These are phyloP conservation scores for Mythimna impura DNA, from an alignment of 2,888 invertebrate genomes.

Conservation along the genomic window DNA sequence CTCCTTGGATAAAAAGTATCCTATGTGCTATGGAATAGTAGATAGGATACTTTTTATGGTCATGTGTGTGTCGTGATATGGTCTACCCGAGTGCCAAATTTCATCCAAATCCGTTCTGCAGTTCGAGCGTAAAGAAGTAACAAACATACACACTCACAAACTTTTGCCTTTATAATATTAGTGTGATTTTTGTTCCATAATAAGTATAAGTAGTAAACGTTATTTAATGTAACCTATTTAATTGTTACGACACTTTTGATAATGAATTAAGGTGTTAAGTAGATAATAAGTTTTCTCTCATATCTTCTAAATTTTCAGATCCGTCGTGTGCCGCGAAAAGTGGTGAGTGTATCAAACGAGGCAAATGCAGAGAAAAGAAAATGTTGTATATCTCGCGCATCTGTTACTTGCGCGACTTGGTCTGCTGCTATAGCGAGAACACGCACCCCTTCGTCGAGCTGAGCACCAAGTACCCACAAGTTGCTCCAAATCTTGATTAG, in stretches of 20 bases:
- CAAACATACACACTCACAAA: too few relatives aligned
- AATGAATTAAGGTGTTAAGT: neutral
- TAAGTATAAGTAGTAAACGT: too few relatives aligned
- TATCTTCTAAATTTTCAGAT: conserved; percentile 64
- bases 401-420: conserved; percentile 76
- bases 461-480: conserved; percentile 12
- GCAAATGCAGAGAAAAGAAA: conserved; percentile 69
- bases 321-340: conserved; percentile 73
- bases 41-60: too few relatives aligned
- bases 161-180: too few relatives aligned
- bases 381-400: conserved; percentile 76
- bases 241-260: neutral
- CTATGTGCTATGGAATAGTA: too few relatives aligned
- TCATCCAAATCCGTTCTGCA: too few relatives aligned
- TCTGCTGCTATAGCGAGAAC: conserved; percentile 77
- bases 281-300: neutral
- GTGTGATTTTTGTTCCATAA: too few relatives aligned
- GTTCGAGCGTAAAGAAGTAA: too few relatives aligned
- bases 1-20: too few relatives aligned
- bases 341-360: conserved; percentile 75
- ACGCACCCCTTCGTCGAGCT: neutral
- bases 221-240: neutral
- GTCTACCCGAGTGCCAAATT: too few relatives aligned
- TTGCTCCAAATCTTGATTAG: neutral
- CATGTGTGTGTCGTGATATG: too few relatives aligned